Percentiles rank a stretch among this genome's conserved stretches.
These are phyloP conservation scores for Calephelis nemesis DNA, from an alignment of 1,140 invertebrate species.

Conservation along the genomic window DNA sequence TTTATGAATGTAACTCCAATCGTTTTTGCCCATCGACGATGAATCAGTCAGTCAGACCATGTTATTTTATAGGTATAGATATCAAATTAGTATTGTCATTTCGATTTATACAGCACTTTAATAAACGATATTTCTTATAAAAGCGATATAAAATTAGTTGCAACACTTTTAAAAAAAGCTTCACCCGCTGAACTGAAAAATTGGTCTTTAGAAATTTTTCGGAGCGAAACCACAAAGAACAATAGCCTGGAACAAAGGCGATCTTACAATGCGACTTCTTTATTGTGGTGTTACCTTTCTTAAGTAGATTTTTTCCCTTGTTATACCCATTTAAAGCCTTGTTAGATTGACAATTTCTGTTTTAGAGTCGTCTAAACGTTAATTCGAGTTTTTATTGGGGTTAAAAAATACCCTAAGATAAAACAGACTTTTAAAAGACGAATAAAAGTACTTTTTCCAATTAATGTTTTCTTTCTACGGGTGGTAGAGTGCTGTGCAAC, in stretches of 20 bases:
- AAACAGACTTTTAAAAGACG: too few species aligned
- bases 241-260: slow-evolving; percentile 23
- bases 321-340: slow-evolving; percentile 1
- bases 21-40: too few species aligned
- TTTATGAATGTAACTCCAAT: too few species aligned
- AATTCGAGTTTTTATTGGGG: too few species aligned
- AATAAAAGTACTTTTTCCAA: too few species aligned
- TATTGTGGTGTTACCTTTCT: slow-evolving; percentile 56
- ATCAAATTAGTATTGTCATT: too few species aligned
- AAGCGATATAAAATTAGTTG: slow-evolving; percentile 2
- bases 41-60: too few species aligned
- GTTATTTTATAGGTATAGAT: too few species aligned
- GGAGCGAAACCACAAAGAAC: slow-evolving; percentile 22
- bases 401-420: too few species aligned
- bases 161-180: slow-evolving; percentile 21
- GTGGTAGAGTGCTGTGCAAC: too few species aligned
- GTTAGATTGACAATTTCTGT: neutral
- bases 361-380: neutral
- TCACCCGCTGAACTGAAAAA: slow-evolving; percentile 48
- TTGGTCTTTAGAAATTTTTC: slow-evolving; percentile 44
- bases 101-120: neutral
- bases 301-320: slow-evolving; percentile 14
- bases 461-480: too few species aligned
- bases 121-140: neutral
- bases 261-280: slow-evolving; percentile 29